phyloP scores from a whole-genome alignment of 2,888 invertebrate genomes.

The Dryobota labecula region DNA sequence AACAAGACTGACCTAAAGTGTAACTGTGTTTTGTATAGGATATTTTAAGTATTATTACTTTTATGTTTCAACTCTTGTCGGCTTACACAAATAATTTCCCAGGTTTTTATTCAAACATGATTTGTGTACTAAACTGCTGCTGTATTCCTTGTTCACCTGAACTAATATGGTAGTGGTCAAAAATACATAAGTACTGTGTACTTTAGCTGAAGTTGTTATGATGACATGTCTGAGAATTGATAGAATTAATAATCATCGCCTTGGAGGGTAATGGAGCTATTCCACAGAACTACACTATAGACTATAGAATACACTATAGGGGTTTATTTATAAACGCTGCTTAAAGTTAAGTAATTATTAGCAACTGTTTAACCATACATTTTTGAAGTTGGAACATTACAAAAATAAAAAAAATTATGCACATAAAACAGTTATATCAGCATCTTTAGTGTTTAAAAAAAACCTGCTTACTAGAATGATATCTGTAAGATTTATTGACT shows the following conservation, averaged over 20 bases:
- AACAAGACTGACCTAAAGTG: conserved; percentile 73
- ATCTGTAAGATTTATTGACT: no score
- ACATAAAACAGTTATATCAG: no score
- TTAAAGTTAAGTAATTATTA: no score
- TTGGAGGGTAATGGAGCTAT: no score
- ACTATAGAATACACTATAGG: no score
- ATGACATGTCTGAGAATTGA: neutral
- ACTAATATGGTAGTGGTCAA: neutral
- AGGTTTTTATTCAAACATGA: neutral
- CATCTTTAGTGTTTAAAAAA: no score
- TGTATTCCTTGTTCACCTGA: neutral
- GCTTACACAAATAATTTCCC: neutral
- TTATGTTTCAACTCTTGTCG: conserved; percentile 4
- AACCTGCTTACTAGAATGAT: no score
- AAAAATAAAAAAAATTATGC: no score
- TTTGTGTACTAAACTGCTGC: neutral
- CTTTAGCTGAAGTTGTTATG: conserved; percentile 9
- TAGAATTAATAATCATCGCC: neutral
- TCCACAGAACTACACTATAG: no score
- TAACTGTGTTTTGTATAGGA: neutral
- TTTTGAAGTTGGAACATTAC: no score
- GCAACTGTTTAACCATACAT: no score
- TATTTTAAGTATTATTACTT: conserved; percentile 13
- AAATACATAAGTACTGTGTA: conserved; percentile 39
- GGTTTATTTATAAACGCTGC: no score